A percentile compares a stretch with the other conserved stretches of the same genome.
Evolutionary conservation across 2,888 invertebrate genomes (phyloP).

Genomic region (Oscheius myriophilus): DNA sequence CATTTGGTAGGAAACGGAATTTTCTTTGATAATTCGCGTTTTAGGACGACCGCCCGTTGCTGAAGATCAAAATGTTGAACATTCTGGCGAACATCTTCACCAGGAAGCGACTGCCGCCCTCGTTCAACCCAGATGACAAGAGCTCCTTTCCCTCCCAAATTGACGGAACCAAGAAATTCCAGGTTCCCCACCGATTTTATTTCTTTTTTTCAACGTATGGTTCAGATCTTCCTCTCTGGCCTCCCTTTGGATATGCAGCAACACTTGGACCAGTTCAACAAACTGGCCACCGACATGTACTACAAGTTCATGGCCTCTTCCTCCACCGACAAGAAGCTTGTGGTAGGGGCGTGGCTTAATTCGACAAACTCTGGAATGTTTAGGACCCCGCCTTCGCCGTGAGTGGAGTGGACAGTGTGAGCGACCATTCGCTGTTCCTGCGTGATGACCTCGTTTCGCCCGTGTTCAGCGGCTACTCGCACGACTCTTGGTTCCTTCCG

Average conservation of each 20-base stretch:
- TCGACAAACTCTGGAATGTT: background rate
- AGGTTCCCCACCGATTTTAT: conserved; percentile 13
- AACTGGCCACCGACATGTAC: conserved; percentile 53
- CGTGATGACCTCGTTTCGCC: conserved; percentile 49
- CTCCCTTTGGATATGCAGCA: conserved; percentile 45
- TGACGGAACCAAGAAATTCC: conserved; percentile 31
- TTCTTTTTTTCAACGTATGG: background rate
- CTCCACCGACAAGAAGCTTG: conserved; percentile 44
- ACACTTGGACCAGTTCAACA: conserved; percentile 55
- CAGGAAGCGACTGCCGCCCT: conserved; percentile 56
- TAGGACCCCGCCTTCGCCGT: conserved; percentile 11
- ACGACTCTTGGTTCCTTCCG: conserved; percentile 59
- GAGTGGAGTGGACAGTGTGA: conserved; percentile 7
- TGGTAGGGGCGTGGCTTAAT: conserved; percentile 33
- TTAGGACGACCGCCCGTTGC: conserved; percentile 35
- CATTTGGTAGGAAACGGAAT: conserved; percentile 20
- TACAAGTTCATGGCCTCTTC: conserved; percentile 57
- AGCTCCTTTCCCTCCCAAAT: conserved; percentile 30
- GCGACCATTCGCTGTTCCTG: conserved; percentile 15
- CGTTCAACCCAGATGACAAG: conserved; percentile 49
- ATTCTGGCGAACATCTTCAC: conserved; percentile 67
- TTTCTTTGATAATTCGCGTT: background rate
- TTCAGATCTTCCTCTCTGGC: conserved; percentile 43
- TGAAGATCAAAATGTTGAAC: conserved; percentile 55
- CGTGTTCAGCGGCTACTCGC: conserved; percentile 55